Percentiles rank a stretch among this genome's conserved stretches.
Evolutionary conservation across 2,113 vertebrate genomes (phyloP).

Genomic region (Lepisosteus osseus): DNA sequence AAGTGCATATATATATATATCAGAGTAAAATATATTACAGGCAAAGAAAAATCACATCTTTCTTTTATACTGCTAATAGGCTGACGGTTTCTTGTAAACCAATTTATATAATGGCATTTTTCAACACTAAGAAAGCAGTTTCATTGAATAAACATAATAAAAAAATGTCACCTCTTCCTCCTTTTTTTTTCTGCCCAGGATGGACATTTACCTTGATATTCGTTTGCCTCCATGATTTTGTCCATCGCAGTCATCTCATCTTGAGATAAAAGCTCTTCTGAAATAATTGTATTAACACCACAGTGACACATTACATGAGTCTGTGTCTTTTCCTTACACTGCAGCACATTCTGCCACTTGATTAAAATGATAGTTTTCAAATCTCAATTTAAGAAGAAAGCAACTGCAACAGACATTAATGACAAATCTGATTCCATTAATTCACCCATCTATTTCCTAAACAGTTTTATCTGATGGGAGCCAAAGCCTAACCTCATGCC

Average conservation of each 20-base stretch:
- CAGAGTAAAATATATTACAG: neutral
- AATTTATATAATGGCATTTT: no score
- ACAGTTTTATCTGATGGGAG: slow-evolving; percentile 7
- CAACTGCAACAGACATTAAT: neutral
- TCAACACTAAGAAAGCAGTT: neutral
- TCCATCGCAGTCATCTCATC: slow-evolving; percentile 57
- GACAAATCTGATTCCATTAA: neutral
- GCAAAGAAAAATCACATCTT: neutral
- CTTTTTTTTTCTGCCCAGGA: no score
- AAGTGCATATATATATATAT: neutral
- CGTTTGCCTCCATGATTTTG: slow-evolving; percentile 62
- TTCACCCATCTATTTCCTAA: slow-evolving; percentile 28
- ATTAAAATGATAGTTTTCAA: neutral
- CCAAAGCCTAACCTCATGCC: no score
- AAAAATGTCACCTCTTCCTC: neutral
- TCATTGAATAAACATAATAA: neutral
- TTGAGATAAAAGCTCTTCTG: slow-evolving; percentile 33
- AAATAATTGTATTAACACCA: slow-evolving; percentile 14
- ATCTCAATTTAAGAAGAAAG: no score
- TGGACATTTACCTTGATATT: slow-evolving; percentile 46
- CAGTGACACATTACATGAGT: slow-evolving; percentile 10
- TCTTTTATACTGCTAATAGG: neutral
- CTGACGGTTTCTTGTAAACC: neutral
- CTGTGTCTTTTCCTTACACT: neutral
- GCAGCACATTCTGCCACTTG: neutral